A percentile compares a stretch with the other conserved stretches of the same genome.
phyloP scores from a whole-genome alignment of 2,113 vertebrate species.

The Emberiza fucata region DNA sequence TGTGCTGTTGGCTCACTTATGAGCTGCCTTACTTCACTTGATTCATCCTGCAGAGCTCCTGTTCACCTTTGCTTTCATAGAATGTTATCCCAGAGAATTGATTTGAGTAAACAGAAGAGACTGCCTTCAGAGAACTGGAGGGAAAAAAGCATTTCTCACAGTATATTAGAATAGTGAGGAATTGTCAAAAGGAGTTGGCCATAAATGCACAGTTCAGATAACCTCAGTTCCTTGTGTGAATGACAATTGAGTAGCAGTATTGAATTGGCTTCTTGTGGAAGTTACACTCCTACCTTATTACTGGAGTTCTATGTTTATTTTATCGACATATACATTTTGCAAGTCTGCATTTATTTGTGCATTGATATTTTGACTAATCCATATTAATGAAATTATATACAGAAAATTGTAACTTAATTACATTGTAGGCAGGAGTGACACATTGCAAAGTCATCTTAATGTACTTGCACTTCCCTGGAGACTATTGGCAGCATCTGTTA shows the following conservation, averaged over 20 bases:
- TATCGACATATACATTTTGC: background rate
- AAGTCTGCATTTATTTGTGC: slow-evolving; percentile 36
- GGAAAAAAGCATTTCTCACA: background rate
- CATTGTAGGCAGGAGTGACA: slow-evolving; percentile 15
- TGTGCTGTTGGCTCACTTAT: background rate
- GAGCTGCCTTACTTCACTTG: background rate
- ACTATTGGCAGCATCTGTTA: slow-evolving; percentile 41
- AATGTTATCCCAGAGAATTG: background rate
- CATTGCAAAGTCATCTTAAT: slow-evolving; percentile 60
- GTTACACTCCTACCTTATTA: background rate
- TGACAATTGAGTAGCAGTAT: background rate
- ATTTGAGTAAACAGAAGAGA: background rate
- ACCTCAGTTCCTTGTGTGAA: background rate
- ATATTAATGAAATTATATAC: slow-evolving; percentile 52
- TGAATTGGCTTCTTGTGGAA: background rate
- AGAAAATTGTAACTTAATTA: slow-evolving; percentile 47
- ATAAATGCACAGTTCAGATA: background rate
- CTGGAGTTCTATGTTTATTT: background rate
- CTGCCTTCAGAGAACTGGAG: background rate
- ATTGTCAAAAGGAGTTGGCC: background rate
- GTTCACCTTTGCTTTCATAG: slow-evolving; percentile 10
- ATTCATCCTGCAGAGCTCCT: background rate
- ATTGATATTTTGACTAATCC: slow-evolving; percentile 39
- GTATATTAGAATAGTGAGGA: background rate
- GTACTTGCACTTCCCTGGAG: slow-evolving; percentile 16